Evolutionary conservation across 53 echinoderm and acorn worm genomes (phyloP).

Genomic region (Echinarachnius parma): DNA sequence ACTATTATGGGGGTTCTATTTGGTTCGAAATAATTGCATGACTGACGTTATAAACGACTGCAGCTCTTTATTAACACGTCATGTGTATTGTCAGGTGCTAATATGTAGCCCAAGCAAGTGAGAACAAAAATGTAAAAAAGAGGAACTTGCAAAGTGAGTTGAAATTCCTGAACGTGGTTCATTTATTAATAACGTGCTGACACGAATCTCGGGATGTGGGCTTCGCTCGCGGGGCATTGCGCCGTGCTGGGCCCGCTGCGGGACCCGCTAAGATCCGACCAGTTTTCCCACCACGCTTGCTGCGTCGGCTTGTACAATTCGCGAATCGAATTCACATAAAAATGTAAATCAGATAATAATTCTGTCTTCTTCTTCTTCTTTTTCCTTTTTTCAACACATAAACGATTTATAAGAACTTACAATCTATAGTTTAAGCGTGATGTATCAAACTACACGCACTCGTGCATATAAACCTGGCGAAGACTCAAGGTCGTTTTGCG

Average conservation of each 20-base stretch:
- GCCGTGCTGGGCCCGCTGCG: conserved; percentile 33
- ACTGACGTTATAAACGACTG: neutral
- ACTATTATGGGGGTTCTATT: no score
- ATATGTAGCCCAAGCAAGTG: neutral
- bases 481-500: no score
- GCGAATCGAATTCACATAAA: conserved; percentile 18
- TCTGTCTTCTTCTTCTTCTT: no score
- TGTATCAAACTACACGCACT: no score
- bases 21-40: neutral
- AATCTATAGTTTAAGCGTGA: no score
- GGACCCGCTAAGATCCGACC: neutral
- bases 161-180: no score
- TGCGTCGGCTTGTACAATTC: conserved; percentile 20
- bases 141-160: no score
- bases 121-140: neutral
- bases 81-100: neutral
- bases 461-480: no score
- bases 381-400: no score
- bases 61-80: neutral
- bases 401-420: no score
- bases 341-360: no score
- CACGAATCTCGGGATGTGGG: conserved; percentile 22
- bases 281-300: conserved; percentile 18
- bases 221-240: conserved; percentile 21
- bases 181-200: conserved; percentile 5